Evolutionary conservation across 2,888 invertebrate genomes (phyloP), one percentile per base, ranked within the genome.

Genomic region (Pinctada fucata): DNA sequence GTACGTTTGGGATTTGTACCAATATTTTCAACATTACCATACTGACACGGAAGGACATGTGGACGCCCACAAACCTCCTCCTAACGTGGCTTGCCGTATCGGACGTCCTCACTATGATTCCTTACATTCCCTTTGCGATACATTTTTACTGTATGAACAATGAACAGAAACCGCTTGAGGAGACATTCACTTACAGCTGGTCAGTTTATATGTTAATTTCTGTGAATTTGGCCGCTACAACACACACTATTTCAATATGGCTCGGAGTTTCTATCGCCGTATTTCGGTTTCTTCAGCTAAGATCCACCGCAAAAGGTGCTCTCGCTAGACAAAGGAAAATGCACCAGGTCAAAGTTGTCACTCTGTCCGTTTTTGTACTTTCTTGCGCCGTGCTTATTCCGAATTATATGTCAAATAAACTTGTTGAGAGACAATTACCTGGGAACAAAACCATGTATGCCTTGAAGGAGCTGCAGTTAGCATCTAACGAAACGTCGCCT

Each of bases 181-280:
- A 87, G 70, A 87, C 87, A 71, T 89, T 89, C 85, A 88, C 90
- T 45, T 88, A 89, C 76, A 84, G 82, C 3, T 93, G 93, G 93
- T 90, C 90, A 10, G 79, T 89, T 51, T 93, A 93, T 82, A 90
- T 92, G 83, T 86, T 93, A 78, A 96, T 97, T 88, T 97, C 98
- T 91, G 96, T 97, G 49, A 95, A 97, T 89, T 97, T 97, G 91
- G 95, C 96, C n/a, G 97, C 97, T 93, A 95, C 96, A 71, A 94
- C 96, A 81, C 97, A 97, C 92, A 97, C 97, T 2, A 96, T 97
- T 83, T 97, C 97, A 2, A 98, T 97, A 86, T 97, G 97, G 95
- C 93, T 98, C 84, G 98, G 98, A 0, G 96, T 98, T 0, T 96
- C 97, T 0, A 93, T 98, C 79, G 97, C 98, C 0, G 95, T 98